These are phyloP conservation scores for Chlorospingus flavigularis DNA, from an alignment of 2,797 vertebrate genomes.

Conservation along the genomic window DNA sequence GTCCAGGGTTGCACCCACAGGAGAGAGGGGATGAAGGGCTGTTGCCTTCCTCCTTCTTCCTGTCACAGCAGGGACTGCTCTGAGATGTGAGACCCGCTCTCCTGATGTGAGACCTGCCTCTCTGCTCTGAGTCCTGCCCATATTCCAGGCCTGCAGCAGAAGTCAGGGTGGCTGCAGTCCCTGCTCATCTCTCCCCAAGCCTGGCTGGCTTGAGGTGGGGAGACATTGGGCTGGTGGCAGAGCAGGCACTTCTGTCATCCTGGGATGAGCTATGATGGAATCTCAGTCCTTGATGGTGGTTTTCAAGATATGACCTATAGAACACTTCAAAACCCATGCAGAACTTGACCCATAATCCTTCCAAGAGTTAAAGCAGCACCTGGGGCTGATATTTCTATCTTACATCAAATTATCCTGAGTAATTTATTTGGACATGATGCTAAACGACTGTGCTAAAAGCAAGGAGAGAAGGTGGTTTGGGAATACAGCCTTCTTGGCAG, in stretches of 20 bases:
- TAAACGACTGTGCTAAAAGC: not conserved
- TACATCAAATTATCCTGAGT: not conserved
- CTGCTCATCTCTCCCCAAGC: not conserved
- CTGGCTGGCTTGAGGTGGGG: accelerated
- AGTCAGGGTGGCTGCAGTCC: not conserved
- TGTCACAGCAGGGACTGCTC: not conserved
- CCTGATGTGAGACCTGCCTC: accelerated
- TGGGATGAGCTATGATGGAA: not conserved
- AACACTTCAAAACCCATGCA: not conserved
- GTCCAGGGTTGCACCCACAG: not conserved
- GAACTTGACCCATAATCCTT: not conserved
- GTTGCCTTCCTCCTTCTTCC: not conserved
- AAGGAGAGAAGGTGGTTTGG: not conserved
- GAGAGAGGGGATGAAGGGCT: not conserved
- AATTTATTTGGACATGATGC: not conserved
- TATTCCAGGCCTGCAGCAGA: not conserved
- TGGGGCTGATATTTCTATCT: not conserved
- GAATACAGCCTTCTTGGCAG: slow-evolving; percentile 31
- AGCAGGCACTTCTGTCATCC: not conserved
- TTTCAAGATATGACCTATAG: not conserved
- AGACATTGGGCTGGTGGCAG: not conserved
- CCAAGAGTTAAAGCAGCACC: not conserved
- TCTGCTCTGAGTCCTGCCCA: not conserved
- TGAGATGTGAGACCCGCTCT: not conserved
- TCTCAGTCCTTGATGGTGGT: not conserved